Base-by-base conservation (phyloP, 2,888 invertebrate species). In the Lepetodrilus schrolli region DNA sequence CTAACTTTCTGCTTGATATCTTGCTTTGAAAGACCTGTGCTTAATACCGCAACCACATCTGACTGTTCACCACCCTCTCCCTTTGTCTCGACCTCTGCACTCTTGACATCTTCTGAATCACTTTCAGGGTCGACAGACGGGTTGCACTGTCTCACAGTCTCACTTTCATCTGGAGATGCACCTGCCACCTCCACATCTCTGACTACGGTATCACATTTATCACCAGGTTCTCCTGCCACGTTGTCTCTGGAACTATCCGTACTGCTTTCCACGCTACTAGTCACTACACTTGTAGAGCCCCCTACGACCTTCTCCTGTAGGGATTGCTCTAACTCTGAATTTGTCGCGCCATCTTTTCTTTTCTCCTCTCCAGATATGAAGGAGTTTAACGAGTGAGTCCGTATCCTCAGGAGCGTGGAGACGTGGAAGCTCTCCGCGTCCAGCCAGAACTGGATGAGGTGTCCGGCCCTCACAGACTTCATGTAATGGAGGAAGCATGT, bases 401-500 rank as follows among this genome's bases (percentile, higher is more conserved):
- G 79, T 30, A 86, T 78, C 49, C 88, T 78, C 36, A 83, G 86
- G 74, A 85, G 81, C 30, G 88, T 84, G 21, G 87, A 81, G 2
- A 88, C 89, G 71, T 90, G 88, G 78, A 92, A 92, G 74, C 91
- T 91, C 69, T 92, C 90, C 4, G 91, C 90, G 81, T 92, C 92
- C 72, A 92, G 84, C 91, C 92, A 92, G 83, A 92, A 92, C 77
- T 91, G 89, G 73, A 92, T 86, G 38, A 91, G 80, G 71, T 90
- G 86, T 74, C 93, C 93, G 1, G 87, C 84, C 58, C 82, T 85
- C 79, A 93, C 93, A n/a, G 93, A 92, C 86, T 96, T 95, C 93
- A 97, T 93, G 90, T 94, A 97, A 86, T 96, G 95, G 72, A 96
- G 93, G 89, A 97, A 95, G 90, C 95, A 95, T 65, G 94, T 94